Evolutionary conservation across 2,888 invertebrate species (phyloP).

Genomic region (Eupithecia dodoneata): DNA sequence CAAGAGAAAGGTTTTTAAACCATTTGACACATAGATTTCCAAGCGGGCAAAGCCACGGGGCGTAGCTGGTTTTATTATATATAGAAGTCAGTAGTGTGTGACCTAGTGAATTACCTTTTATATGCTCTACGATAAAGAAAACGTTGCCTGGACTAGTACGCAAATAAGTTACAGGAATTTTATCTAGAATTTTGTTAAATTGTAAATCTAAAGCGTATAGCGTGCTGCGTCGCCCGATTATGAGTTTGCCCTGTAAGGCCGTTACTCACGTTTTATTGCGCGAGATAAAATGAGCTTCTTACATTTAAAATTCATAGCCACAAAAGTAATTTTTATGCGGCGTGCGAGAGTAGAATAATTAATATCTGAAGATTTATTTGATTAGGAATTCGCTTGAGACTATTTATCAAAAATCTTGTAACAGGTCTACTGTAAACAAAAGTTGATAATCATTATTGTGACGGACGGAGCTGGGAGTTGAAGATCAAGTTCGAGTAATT

Average conservation of each 20-base stretch:
- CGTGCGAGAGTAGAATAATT: slow-evolving; percentile 16
- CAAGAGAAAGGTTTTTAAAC: too few species aligned
- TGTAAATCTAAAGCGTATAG: background rate
- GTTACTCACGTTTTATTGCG: slow-evolving; percentile 17
- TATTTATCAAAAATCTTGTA: background rate
- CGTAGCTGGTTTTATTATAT: too few species aligned
- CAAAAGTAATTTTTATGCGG: slow-evolving; percentile 25
- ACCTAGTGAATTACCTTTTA: too few species aligned
- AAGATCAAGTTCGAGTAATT: too few species aligned
- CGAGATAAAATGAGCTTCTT: slow-evolving; percentile 10
- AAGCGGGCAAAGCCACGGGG: too few species aligned
- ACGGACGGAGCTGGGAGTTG: too few species aligned
- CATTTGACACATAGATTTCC: too few species aligned
- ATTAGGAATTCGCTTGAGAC: background rate
- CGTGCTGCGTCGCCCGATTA: slow-evolving; percentile 17
- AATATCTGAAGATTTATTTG: slow-evolving; percentile 1
- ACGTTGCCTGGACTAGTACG: background rate
- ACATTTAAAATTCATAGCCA: slow-evolving; percentile 25
- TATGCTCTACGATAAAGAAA: too few species aligned
- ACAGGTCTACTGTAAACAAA: background rate
- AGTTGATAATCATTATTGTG: background rate
- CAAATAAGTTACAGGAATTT: background rate
- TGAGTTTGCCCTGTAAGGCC: slow-evolving; percentile 10
- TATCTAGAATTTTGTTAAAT: slow-evolving; percentile 1
- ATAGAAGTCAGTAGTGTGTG: too few species aligned